Percentiles rank a stretch among this genome's conserved stretches.
Conservation (phyloP, 1,140 invertebrate genomes). For the Leptonema lineaticorne region DNA sequence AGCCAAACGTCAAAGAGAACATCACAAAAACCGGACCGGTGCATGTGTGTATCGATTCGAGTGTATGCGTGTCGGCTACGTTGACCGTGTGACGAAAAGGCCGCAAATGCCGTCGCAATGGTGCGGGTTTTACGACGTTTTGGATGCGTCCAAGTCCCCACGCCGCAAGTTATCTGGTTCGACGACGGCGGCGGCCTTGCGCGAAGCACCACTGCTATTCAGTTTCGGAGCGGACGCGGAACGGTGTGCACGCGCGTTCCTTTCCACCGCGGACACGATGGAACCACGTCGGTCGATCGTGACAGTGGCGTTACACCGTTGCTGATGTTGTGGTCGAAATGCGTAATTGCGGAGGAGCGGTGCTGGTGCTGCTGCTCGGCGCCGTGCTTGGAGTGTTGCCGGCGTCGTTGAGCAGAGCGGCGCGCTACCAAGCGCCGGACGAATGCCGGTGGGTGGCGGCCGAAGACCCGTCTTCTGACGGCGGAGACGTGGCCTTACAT, state of each 20-base stretch:
- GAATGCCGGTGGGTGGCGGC: conserved; percentile 79
- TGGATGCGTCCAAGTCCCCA: not conserved
- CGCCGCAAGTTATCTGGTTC: not conserved
- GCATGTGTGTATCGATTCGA: conserved; percentile 14
- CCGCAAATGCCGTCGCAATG: not conserved
- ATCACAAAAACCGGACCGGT: conserved; percentile 36
- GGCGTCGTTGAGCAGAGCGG: conserved; percentile 48
- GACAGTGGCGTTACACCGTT: not conserved
- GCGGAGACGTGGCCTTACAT: conserved; percentile 71
- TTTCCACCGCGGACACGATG: conserved; percentile 29
- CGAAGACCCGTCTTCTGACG: conserved; percentile 60
- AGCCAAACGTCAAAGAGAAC: conserved; percentile 40
- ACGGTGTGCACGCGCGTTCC: conserved; percentile 20
- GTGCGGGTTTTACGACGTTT: not conserved
- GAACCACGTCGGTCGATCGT: not conserved
- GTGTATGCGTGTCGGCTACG: no score
- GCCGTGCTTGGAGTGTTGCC: conserved; percentile 47
- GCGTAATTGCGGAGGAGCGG: conserved; percentile 39
- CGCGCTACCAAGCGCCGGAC: conserved; percentile 75
- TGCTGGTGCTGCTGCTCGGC: conserved; percentile 49
- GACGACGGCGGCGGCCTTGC: conserved; percentile 37
- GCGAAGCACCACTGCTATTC: conserved; percentile 22
- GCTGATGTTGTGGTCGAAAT: conserved; percentile 27
- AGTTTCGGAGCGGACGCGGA: conserved; percentile 30
- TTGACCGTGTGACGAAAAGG: conserved; percentile 18